Conservation (phyloP, 2,797 vertebrate species). For the Rhadinocentrus ornatus region DNA sequence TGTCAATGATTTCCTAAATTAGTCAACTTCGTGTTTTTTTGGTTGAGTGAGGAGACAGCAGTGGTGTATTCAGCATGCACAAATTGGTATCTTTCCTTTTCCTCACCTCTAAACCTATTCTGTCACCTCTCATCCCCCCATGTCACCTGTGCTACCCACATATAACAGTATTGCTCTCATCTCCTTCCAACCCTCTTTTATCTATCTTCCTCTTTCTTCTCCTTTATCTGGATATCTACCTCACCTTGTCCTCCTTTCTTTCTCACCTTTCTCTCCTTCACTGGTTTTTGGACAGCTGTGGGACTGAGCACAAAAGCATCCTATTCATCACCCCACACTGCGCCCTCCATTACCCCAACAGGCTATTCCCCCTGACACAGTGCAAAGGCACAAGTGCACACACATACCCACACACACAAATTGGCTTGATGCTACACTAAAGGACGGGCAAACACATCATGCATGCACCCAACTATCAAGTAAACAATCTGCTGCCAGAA, state of each 20-base stretch:
- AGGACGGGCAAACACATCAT: slow-evolving; percentile 62
- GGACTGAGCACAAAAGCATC: slow-evolving; percentile 77
- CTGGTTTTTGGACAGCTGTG: slow-evolving; percentile 76
- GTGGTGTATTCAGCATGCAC: slow-evolving; percentile 61
- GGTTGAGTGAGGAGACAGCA: slow-evolving; percentile 51
- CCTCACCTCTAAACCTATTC: slow-evolving; percentile 57
- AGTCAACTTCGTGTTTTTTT: slow-evolving; percentile 58
- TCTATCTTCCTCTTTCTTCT: slow-evolving; percentile 48
- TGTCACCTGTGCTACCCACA: slow-evolving; percentile 64
- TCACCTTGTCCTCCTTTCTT: slow-evolving; percentile 61
- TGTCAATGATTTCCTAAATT: slow-evolving; percentile 61
- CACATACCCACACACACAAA: slow-evolving; percentile 30
- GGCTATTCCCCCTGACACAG: slow-evolving; percentile 65
- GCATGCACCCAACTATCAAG: slow-evolving; percentile 67
- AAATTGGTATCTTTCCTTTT: slow-evolving; percentile 51
- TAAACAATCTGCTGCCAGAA: slow-evolving; percentile 77
- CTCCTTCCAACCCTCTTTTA: slow-evolving; percentile 35
- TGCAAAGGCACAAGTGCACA: slow-evolving; percentile 43
- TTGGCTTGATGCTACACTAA: slow-evolving; percentile 57
- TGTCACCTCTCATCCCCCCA: slow-evolving; percentile 50
- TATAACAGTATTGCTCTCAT: slow-evolving; percentile 60
- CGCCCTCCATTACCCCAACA: slow-evolving; percentile 78
- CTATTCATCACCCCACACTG: slow-evolving; percentile 77
- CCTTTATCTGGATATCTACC: slow-evolving; percentile 70
- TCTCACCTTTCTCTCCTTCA: slow-evolving; percentile 74